Conservation (phyloP, 2,797 vertebrate genomes). For the Remorina albescens region DNA sequence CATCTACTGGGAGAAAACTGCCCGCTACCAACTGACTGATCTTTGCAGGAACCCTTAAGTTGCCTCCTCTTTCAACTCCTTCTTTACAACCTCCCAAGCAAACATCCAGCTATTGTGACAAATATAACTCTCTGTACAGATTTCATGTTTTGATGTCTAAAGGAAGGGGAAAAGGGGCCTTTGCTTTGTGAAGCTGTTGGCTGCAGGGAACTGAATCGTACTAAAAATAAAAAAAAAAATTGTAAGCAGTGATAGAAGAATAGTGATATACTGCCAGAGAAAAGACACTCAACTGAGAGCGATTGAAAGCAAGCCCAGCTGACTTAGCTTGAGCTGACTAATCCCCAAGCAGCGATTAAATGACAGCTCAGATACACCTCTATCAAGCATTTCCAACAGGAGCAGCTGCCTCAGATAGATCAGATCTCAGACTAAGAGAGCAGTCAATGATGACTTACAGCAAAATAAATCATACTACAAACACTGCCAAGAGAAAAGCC, state of each 20-base stretch:
- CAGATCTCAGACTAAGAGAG: constrained; percentile 22
- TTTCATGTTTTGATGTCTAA: background rate
- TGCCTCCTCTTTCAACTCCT: constrained; percentile 13
- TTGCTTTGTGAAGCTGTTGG: constrained; percentile 26
- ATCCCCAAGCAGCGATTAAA: constrained; percentile 50
- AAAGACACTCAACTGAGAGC: constrained; percentile 36
- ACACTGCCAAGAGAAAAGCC: constrained; percentile 11
- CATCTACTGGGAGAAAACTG: constrained; percentile 18
- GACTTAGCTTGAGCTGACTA: constrained; percentile 59
- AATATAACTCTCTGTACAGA: constrained; percentile 19
- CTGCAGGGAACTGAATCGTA: constrained; percentile 14
- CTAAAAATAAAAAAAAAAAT: constrained; percentile 2
- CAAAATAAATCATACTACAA: constrained; percentile 51
- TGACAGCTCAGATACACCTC: constrained; percentile 56
- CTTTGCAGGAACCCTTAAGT: constrained; percentile 17
- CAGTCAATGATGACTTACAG: constrained; percentile 24
- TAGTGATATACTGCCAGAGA: constrained; percentile 23
- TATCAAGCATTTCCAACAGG: constrained; percentile 39
- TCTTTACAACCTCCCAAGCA: background rate
- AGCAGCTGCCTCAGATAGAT: constrained; percentile 50
- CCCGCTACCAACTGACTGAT: constrained; percentile 35
- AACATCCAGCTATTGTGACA: constrained; percentile 10
- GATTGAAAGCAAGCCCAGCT: constrained; percentile 45
- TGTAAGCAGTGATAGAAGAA: constrained; percentile 21
- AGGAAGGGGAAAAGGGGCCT: constrained; percentile 3